Conservation (phyloP, 2,888 invertebrate genomes). For the Diploptera punctata region DNA sequence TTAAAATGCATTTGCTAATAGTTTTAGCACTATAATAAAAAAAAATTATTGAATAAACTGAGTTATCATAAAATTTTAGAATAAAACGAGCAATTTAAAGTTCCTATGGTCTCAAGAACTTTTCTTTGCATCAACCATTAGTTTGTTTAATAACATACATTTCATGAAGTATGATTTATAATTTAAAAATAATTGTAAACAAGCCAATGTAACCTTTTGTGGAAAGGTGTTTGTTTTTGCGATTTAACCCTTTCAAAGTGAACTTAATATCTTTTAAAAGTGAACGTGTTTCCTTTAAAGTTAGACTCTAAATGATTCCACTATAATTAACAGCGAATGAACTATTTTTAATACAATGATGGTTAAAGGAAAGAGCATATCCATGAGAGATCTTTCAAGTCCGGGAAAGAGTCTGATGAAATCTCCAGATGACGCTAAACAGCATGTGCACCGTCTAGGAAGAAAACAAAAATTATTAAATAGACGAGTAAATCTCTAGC, state of each 20-base stretch:
- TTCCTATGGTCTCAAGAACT: too few relatives aligned
- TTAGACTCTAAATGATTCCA: neutral
- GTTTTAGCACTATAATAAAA: too few relatives aligned
- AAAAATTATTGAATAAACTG: too few relatives aligned
- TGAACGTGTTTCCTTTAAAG: neutral
- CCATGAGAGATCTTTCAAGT: neutral
- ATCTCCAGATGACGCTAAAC: neutral
- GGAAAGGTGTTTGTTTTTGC: neutral
- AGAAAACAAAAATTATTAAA: neutral
- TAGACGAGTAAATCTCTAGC: neutral
- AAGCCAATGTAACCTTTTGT: too few relatives aligned
- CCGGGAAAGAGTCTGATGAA: neutral
- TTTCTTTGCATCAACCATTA: too few relatives aligned
- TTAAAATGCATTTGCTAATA: too few relatives aligned
- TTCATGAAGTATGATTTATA: too few relatives aligned
- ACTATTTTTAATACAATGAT: neutral
- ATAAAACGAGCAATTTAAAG: too few relatives aligned
- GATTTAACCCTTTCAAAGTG: neutral
- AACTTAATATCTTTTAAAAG: neutral
- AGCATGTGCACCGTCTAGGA: neutral
- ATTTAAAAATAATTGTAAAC: too few relatives aligned
- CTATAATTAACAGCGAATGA: neutral
- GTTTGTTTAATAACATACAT: too few relatives aligned
- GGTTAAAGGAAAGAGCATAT: neutral
- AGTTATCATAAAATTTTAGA: too few relatives aligned